Evolutionary conservation across 1,140 invertebrate species (phyloP), one percentile per base, ranked within the genome.

Genomic region (Sesamia nonagrioides): DNA sequence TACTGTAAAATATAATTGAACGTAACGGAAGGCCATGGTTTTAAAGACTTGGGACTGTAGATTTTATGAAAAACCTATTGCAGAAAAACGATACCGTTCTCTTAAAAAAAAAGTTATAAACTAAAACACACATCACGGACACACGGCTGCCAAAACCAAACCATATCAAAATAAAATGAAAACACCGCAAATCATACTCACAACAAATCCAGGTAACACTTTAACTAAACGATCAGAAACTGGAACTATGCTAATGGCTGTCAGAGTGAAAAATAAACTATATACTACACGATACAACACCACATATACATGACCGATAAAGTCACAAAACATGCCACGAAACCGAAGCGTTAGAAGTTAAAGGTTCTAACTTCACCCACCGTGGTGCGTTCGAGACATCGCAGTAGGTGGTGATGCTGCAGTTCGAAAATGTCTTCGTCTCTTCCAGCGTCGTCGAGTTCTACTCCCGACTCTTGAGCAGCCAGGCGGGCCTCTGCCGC

Each of bases 361-460:
- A 63, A 13, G 17, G 61, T 8, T 37, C 61, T 66, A 66, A 69
- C 66, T 48, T 60, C 52, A 75, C 73, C 58, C 56, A 99, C 99
- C 95, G 99, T 99, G 71, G 99, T 99, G 94, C 99, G 99, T 94
- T 99, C 99, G 79, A 99, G 96, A 95, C 99, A 99, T 86, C 98
- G 97, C 68, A 99, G 96, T 61, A 99, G 96, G 95, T 99, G 99
- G 95, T 99, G 99, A 96, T 99, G 99, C 95, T 99, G 99, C 94
- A 99, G 96, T 94, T 99, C 99, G 95, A 99, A 99, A 86, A 99
- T 99, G 93, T 99, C 99, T 91, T 99, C 98, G 91, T 99, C 98
- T 86, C 97, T 96, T 86, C 97, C 97, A 87, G 96, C 97, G 76
- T 99, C 98, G 88, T 98, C 98, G 82, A 98, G 95, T 88, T 98